Evolutionary conservation across 2,797 vertebrate genomes (phyloP).

Genomic region (Danio jaintianensis): DNA sequence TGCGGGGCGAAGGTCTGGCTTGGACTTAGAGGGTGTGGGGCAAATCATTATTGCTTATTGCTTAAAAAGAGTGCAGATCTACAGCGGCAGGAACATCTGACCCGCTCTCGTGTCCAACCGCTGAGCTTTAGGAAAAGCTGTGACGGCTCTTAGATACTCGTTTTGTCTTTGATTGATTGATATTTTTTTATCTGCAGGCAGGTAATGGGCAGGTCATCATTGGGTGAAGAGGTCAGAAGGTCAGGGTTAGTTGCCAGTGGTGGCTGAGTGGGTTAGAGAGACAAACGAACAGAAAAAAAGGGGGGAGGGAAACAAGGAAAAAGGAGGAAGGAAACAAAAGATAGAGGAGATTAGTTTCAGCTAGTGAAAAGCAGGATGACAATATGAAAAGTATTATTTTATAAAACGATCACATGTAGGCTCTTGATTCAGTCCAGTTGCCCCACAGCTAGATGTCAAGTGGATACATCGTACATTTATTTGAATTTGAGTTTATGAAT

Average conservation of each 20-base stretch:
- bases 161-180: constrained; percentile 56
- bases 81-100: constrained; percentile 78
- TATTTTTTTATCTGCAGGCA: constrained; percentile 86
- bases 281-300: constrained; percentile 68
- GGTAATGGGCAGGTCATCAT: constrained; percentile 93
- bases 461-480: neutral
- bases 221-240: constrained; percentile 95
- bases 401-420: constrained; percentile 87
- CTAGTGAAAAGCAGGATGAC: constrained; percentile 93
- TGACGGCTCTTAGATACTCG: constrained; percentile 74
- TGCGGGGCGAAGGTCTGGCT: constrained; percentile 32
- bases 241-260: constrained; percentile 96
- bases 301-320: constrained; percentile 75
- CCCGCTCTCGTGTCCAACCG: constrained; percentile 62
- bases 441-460: constrained; percentile 8
- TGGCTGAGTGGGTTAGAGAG: constrained; percentile 90
- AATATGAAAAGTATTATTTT: constrained; percentile 77
- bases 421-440: constrained; percentile 63
- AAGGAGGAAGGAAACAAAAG: constrained; percentile 79
- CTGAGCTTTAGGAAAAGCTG: constrained; percentile 86
- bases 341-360: constrained; percentile 95
- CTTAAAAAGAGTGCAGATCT: constrained; percentile 93
- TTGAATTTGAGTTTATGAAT: too few relatives aligned
- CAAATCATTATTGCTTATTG: constrained; percentile 91
- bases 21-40: constrained; percentile 49